Conservation (phyloP, 2,888 invertebrate genomes). For the Silvanus unidentatus region DNA sequence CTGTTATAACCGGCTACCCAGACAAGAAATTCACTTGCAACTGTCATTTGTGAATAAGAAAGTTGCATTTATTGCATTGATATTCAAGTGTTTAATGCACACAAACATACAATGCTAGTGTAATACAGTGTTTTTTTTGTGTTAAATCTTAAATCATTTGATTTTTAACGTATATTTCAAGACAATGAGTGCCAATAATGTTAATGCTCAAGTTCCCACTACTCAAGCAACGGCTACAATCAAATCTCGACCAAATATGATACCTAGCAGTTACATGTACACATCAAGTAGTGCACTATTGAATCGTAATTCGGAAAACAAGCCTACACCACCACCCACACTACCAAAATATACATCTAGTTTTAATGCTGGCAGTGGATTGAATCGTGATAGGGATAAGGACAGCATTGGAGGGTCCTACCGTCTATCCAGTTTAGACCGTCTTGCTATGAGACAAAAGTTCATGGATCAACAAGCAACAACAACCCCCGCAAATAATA, state of each 20-base stretch:
- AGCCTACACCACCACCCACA: constrained; percentile 72
- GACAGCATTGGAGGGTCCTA: constrained; percentile 71
- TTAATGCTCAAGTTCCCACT: constrained; percentile 40
- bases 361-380: constrained; percentile 65
- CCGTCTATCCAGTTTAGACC: constrained; percentile 73
- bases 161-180: constrained; percentile 8
- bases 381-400: constrained; percentile 56
- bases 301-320: constrained; percentile 50
- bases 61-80: neutral
- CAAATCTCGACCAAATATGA: constrained; percentile 46
- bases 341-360: constrained; percentile 74
- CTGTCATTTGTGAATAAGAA: constrained; percentile 7
- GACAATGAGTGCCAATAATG: constrained; percentile 45
- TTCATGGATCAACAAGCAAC: constrained; percentile 62
- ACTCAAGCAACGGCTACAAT: constrained; percentile 46
- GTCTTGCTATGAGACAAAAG: constrained; percentile 74
- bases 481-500: constrained; percentile 17
- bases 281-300: constrained; percentile 58
- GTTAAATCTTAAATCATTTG: no score
- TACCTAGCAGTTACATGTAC: constrained; percentile 59
- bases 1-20: constrained; percentile 12
- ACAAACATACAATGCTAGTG: constrained; percentile 13
- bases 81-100: neutral
- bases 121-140: constrained; percentile 5
- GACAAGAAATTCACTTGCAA: constrained; percentile 5